These are phyloP conservation scores for Salminus brasiliensis DNA, from an alignment of 2,113 vertebrate genomes.

Conservation along the genomic window DNA sequence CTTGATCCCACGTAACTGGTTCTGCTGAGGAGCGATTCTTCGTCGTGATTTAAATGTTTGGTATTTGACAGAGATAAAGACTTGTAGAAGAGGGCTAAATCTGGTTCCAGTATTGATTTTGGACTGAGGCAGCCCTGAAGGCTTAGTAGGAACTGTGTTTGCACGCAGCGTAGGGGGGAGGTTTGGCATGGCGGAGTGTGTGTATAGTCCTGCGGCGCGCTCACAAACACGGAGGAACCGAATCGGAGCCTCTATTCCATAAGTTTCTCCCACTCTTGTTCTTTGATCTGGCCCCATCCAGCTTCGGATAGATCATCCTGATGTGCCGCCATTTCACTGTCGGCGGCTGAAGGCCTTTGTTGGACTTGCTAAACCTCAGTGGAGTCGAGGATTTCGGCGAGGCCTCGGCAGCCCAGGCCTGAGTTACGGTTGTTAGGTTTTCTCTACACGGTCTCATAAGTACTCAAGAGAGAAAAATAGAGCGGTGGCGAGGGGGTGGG, in stretches of 20 bases:
- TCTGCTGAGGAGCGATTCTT: conserved; percentile 4
- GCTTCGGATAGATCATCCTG: conserved; percentile 18
- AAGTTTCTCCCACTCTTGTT: conserved; percentile 10
- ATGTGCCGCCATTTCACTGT: conserved; percentile 16
- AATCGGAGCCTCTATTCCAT: neutral
- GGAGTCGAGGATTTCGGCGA: conserved; percentile 27
- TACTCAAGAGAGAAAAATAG: conserved; percentile 14
- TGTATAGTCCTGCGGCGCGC: neutral
- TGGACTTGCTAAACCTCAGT: conserved; percentile 41
- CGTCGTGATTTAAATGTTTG: conserved; percentile 27
- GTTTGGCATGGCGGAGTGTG: neutral
- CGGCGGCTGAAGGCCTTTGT: conserved; percentile 29
- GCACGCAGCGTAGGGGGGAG: neutral
- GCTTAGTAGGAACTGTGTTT: conserved; percentile 9
- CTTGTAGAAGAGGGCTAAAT: conserved; percentile 12
- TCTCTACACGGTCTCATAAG: conserved; percentile 42
- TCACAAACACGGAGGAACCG: conserved; percentile 16
- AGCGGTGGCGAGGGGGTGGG: neutral
- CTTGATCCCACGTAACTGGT: conserved; percentile 5
- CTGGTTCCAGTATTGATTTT: conserved; percentile 37
- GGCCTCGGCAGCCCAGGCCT: conserved; percentile 4
- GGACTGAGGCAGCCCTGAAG: conserved; percentile 1
- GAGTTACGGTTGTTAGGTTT: conserved; percentile 28
- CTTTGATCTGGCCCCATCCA: neutral
- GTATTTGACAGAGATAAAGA: conserved; percentile 34